These are phyloP conservation scores for Entomobrya multifasciata DNA, from an alignment of 2,888 invertebrate genomes.

Conservation along the genomic window DNA sequence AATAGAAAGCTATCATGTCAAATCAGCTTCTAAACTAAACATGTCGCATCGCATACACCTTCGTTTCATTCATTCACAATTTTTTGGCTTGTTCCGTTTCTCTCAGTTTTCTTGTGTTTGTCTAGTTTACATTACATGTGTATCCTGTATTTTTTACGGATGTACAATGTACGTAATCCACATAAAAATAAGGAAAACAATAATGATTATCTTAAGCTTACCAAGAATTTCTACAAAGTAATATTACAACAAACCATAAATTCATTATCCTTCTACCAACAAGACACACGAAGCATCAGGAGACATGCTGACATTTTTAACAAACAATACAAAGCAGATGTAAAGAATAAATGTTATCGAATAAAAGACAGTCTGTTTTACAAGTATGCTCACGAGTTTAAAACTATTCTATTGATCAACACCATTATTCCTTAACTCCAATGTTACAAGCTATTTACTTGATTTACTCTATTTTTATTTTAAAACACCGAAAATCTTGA, in stretches of 20 bases:
- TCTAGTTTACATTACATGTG: neutral
- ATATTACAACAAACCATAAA: neutral
- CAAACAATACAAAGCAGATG: no score
- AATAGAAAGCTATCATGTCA: conserved; percentile 67
- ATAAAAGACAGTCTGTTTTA: no score
- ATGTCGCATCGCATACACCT: neutral
- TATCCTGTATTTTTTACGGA: conserved; percentile 21
- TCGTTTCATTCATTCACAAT: conserved; percentile 52
- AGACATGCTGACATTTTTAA: no score
- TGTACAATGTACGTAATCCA: neutral
- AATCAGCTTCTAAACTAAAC: conserved; percentile 68
- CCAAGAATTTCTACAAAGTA: no score
- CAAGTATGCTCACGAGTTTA: no score
- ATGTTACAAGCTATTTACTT: conserved; percentile 1
- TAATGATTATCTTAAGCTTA: no score
- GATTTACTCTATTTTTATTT: conserved; percentile 29
- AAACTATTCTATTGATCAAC: neutral
- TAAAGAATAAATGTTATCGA: no score
- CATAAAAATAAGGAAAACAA: no score
- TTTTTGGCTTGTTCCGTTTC: conserved; percentile 63
- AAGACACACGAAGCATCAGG: no score
- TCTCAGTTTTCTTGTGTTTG: neutral
- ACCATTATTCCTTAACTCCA: neutral
- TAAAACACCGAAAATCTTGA: conserved; percentile 28
- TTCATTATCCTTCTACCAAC: no score